Base-by-base conservation (phyloP, 1,140 invertebrate species). In the Globodera rostochiensis region DNA sequence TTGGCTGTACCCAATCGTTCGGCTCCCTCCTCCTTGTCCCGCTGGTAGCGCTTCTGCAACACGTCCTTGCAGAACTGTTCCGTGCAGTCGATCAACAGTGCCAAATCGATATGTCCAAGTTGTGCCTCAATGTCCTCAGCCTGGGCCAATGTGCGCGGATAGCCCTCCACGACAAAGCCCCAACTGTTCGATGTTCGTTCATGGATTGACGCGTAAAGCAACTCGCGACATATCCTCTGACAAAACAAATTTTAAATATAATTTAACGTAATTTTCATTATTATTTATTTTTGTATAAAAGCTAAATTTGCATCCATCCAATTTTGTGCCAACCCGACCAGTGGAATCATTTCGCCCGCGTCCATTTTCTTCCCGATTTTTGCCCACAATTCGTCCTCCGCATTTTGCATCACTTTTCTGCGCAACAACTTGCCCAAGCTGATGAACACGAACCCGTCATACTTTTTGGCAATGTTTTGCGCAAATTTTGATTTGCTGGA, bases 151-250 rank as follows among this genome's bases (percentile, higher is more conserved):
- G 82, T 86, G 77, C 89, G 77, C n/a, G 88, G 88, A 80, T 87
- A 89, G 19, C 83, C 87, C 82, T 90, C 88, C 19, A 89, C 82
- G 4, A 90, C 87, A 74, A 84, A 90, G 19, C 88, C 88, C 87
- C 88, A 90, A 74, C 80, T 83, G 47, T 73, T 80, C 9, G 73
- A 66, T 6, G 81, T 83, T 25, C 73, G 36, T 25, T 86, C 80
- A 25, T 90, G 87, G 4, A 89, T 80, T 49, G 87, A 82, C 47
- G 81, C 74, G 73, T 89, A 88, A 6, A 89, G 25, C n/a, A 89
- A n/a, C 69, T 89, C 85, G 4, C 88, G 82, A 73, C 88, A 89
- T 45, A 88, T 82, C 83, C 89, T 88, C 87, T 88, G 67, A 57
- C 80, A 50, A 83, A 70, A 49, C 49, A 67, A 19, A 80, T 1